Evolutionary conservation across 2,797 vertebrate species (phyloP), one percentile per base, ranked within the genome.

Genomic region (Epinephelus malabaricus): DNA sequence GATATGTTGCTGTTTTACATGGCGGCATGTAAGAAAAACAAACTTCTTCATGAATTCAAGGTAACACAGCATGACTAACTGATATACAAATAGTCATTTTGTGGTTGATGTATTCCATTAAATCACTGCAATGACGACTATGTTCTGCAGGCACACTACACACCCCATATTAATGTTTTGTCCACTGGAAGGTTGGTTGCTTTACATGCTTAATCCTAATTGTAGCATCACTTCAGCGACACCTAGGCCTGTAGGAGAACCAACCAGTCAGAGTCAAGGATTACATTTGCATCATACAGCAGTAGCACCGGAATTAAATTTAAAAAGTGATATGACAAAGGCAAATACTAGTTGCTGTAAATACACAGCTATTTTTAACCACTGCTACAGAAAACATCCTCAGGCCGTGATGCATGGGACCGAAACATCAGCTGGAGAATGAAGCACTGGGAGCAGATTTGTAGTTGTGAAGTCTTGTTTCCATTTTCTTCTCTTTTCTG

Each of bases 381-480:
- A 49, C 27, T 49, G n/a, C 49, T 27, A 27, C 14, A 76, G 21
- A 67, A 75, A 76, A 76, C 23, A 73, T 61, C 61, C 47, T 43
- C 6, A 0, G 49, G 75, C 68, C 9, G 7, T 65, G 75, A 65
- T 2, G 19, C 68, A 69, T 65, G 75, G 27, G 71, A 78, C 21
- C 67, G 53, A 70, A 72, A 72, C 67, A 80, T 51, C 76, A 70
- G 55, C 46, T 64, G 60, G 9, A 72, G 27, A 64, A 30, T 58
- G 50, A 78, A 71, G 9, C 21, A 23, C 18, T 54, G 45, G 18
- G 6, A 83, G 65, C 21, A 50, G 62, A 71, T 69, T 73, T 70
- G 5, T 58, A 21, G 46, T 66, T 53, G 23, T 60, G 43, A 4
- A 1, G 9, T 46, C 46, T 68, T 50, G 34, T 45, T 75, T 71